Base-by-base conservation (phyloP, 2,113 vertebrate genomes). In the Scalopus aquaticus region DNA sequence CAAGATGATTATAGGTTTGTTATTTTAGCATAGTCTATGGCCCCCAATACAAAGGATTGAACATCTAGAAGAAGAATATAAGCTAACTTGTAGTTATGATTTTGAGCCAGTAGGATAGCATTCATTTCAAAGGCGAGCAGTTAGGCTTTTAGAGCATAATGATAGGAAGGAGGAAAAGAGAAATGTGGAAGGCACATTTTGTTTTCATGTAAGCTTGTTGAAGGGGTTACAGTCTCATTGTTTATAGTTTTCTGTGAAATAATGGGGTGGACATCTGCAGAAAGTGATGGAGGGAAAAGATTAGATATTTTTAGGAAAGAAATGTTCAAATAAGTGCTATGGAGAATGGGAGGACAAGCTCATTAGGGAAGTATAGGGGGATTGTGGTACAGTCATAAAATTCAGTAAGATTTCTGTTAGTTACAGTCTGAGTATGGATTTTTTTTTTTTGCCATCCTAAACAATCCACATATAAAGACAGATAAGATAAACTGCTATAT, bases 41-140 rank as follows among this genome's bases (percentile, higher is more conserved):
- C 4, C 26, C 24, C 9, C 4, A 3, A 74, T 11, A 37, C 0
- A 0, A 32, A 2, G 1, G 0, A 65, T 30, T 90, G 51, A 80
- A 87, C 56, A 12, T 37, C 30, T 26, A 35, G 30, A 44, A 15
- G 28, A n/a, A 24, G 6, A 35, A 64, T 81, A 39, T 24, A 28
- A 26, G 51, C 19, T 30, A 64, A 76, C 17, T 32, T 11, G 3
- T 51, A 74, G 24, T 49, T 74, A 42, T 5, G 11, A 49, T 46
- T 77, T 30, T 64, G 24, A 89, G n/a, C 17, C 35, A 58, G 5
- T 26, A 22, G 4, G 19, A 54, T n/a, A 12, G 39, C n/a, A 79
- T 49, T 90, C 42, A 88, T 39, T 77, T 13, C 11, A 30, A 16
- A 78, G 6, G 22, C 11, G 6, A 37, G 2, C 32, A 74, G 13